Evolutionary conservation across 1,140 invertebrate genomes (phyloP), one percentile per base, ranked within the genome.

Genomic region (Drosophila tristis): DNA sequence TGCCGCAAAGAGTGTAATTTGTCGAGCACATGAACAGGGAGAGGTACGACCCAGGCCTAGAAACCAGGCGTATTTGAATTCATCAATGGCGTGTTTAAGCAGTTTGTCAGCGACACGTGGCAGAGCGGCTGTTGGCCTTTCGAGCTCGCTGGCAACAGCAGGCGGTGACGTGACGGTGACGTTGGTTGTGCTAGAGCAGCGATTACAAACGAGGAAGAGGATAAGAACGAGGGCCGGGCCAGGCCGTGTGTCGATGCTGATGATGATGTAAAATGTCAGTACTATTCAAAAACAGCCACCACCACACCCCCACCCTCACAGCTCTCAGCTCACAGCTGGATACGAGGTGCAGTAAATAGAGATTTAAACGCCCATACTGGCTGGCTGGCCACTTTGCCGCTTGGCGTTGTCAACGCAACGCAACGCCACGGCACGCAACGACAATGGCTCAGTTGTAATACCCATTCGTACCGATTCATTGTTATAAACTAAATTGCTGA

Each of bases 1-100:
- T 80, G 84, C 84, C 85, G 84, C 85, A 89, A 90, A 89, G 84
- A 84, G 80, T 89, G 84, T 89, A 80, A 89, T 89, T 89, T 80
- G 62, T 77, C 49, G 76, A 70, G 29, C 35, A 51, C 62, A 51
- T 13, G 47, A 65, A 62, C 53, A 51, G 47, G 48, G 51, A 50
- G 16, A 51, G 47, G 7, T 35, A 16, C 50, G 47, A 31, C 31
- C 39, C 29, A 23, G 31, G 53, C 44, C 50, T 31, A 50, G 55
- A 26, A 61, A 61, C 42, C 66, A 70, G 58, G 48, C 58, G 44
- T 78, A 79, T 79, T 82, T 79, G 75, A 87, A 87, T 87, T 84
- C 79, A 87, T 87, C 82, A 79, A 65, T 71, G 67, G 84, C 78
- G 84, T 90, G 85, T 85, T 89, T 89, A 89, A 89, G 84, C 84